phyloP scores from a whole-genome alignment of 2,797 vertebrate species.

The Salarias fasciatus region DNA sequence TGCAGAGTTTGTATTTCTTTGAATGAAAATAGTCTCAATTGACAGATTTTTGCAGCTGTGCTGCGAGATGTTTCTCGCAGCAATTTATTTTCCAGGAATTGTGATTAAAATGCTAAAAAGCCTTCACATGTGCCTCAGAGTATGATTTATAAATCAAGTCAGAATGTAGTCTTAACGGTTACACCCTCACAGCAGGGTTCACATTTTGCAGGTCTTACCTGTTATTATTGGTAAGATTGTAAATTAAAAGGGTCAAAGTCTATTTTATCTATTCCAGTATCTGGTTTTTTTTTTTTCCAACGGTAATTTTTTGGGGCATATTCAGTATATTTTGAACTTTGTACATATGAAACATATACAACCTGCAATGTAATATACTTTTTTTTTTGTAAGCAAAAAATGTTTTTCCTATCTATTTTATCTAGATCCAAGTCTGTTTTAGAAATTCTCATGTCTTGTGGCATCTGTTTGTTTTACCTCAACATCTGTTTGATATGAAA shows the following conservation, averaged over 20 bases:
- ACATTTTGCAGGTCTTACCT: conserved; percentile 20
- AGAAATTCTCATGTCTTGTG: conserved; percentile 74
- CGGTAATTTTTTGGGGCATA: conserved; percentile 58
- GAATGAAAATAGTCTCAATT: too few species aligned
- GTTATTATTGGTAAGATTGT: conserved; percentile 66
- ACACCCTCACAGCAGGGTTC: conserved; percentile 31
- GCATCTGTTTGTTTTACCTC: conserved; percentile 36
- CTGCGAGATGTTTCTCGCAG: too few species aligned
- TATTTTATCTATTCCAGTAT: conserved; percentile 74
- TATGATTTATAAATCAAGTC: conserved; percentile 48
- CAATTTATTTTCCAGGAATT: too few species aligned
- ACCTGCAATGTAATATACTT: conserved; percentile 80
- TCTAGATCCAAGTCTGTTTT: conserved; percentile 71
- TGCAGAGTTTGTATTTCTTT: too few species aligned
- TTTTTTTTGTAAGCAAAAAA: conserved; percentile 71
- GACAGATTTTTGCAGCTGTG: neutral
- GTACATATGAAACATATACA: conserved; percentile 79
- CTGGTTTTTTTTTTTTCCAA: conserved; percentile 53
- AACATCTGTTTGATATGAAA: conserved; percentile 23
- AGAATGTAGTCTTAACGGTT: conserved; percentile 21
- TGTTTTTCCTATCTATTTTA: conserved; percentile 78
- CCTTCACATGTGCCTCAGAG: conserved; percentile 49
- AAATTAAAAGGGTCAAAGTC: conserved; percentile 67
- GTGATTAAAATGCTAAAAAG: conserved; percentile 42
- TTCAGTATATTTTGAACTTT: conserved; percentile 82